A percentile compares a stretch with the other conserved stretches of the same genome.
Conservation (phyloP, 2,113 vertebrate genomes). For the Psilopogon haemacephalus region DNA sequence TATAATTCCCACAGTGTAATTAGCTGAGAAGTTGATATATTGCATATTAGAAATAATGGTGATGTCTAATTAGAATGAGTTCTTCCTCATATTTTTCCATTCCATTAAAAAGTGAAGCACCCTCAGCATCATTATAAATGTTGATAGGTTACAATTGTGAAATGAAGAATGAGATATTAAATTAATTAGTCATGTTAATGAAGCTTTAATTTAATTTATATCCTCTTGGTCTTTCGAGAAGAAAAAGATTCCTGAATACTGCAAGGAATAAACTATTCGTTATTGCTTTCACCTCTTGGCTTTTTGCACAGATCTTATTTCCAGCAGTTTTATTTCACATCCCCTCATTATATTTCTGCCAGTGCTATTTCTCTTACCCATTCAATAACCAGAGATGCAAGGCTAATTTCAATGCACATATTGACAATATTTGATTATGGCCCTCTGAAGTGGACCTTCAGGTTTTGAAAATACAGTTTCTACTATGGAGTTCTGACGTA, state of each 20-base stretch:
- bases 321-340: neutral
- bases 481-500: neutral
- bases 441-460: neutral
- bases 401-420: neutral
- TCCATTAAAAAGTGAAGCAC: slow-evolving; percentile 53
- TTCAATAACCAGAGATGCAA: neutral
- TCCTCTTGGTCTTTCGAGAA: neutral
- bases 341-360: neutral
- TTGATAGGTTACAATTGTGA: slow-evolving; percentile 23
- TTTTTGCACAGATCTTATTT: neutral
- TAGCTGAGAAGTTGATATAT: slow-evolving; percentile 62
- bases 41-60: slow-evolving; percentile 54
- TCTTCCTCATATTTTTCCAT: slow-evolving; percentile 46
- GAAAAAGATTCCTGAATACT: neutral
- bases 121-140: slow-evolving; percentile 27
- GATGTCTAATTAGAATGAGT: slow-evolving; percentile 49
- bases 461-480: neutral
- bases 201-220: slow-evolving; percentile 30
- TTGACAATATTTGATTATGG: neutral
- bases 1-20: slow-evolving; percentile 62
- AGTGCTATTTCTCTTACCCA: neutral
- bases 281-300: neutral
- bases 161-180: slow-evolving; percentile 32
- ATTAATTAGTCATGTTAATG: slow-evolving; percentile 44
- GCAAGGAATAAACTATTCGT: neutral